Conservation (phyloP, 2,113 vertebrate genomes). For the Paramormyrops kingsleyae region DNA sequence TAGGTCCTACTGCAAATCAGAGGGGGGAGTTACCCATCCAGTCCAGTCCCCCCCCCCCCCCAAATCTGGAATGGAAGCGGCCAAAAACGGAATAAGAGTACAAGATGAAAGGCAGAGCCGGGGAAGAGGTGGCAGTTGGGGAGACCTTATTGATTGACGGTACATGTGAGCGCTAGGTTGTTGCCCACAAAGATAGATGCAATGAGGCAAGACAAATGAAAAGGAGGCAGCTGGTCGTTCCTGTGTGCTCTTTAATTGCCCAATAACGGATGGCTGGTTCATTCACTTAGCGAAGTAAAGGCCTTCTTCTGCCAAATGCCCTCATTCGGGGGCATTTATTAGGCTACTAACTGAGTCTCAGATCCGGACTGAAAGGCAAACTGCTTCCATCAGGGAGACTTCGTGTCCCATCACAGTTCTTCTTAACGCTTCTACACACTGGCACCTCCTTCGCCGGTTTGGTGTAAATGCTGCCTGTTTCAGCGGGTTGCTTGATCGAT, state of each 20-base stretch:
- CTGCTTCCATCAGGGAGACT: background rate
- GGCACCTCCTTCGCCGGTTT: background rate
- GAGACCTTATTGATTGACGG: background rate
- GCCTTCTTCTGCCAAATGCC: slow-evolving; percentile 7
- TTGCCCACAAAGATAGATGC: background rate
- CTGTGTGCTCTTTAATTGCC: background rate
- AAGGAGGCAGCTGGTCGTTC: background rate
- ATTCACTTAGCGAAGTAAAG: background rate
- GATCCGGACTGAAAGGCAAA: background rate
- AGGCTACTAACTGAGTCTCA: background rate
- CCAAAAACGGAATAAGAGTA: background rate
- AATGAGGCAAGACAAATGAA: background rate
- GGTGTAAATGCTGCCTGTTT: background rate
- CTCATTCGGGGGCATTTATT: background rate
- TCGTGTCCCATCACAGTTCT: background rate
- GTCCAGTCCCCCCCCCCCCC: background rate
- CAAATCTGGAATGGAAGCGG: background rate
- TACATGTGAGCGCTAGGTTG: background rate
- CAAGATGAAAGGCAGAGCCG: background rate
- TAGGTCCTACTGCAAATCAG: background rate
- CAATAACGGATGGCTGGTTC: slow-evolving; percentile 6
- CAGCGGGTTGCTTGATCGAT: background rate
- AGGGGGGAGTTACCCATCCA: background rate
- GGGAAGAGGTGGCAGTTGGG: background rate
- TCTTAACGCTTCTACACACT: background rate